phyloP scores from a whole-genome alignment of 2,888 invertebrate species.

The Hyles lineata region DNA sequence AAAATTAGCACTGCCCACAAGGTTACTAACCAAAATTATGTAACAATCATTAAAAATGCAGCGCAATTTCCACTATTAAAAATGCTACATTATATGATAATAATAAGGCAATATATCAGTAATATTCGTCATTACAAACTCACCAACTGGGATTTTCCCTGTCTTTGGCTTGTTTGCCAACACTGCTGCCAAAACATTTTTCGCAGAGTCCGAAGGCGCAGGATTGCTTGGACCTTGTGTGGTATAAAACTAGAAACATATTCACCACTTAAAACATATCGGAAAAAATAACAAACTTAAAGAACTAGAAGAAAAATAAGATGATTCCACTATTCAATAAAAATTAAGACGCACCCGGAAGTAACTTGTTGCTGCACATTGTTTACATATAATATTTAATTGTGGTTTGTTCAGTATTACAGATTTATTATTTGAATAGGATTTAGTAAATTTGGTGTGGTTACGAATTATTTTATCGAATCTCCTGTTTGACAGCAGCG shows the following conservation, averaged over 20 bases:
- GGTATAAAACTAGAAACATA: slow-evolving; percentile 67
- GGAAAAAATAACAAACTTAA: slow-evolving; percentile 15
- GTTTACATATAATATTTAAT: slow-evolving; percentile 62
- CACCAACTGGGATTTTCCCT: slow-evolving; percentile 81
- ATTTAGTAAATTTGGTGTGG: slow-evolving; percentile 65
- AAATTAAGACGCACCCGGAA: slow-evolving; percentile 63
- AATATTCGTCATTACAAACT: slow-evolving; percentile 45
- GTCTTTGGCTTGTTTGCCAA: slow-evolving; percentile 80
- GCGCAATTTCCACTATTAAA: neutral
- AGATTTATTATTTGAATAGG: slow-evolving; percentile 52
- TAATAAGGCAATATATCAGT: neutral
- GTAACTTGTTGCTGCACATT: slow-evolving; percentile 68
- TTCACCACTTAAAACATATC: slow-evolving; percentile 29
- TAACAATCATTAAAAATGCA: slow-evolving; percentile 38
- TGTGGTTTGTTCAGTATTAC: slow-evolving; percentile 65
- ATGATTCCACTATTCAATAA: slow-evolving; percentile 32
- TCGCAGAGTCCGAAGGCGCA: slow-evolving; percentile 68
- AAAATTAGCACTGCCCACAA: slow-evolving; percentile 46
- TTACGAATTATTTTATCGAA: slow-evolving; percentile 71
- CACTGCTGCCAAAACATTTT: slow-evolving; percentile 80
- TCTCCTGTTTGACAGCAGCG: slow-evolving; percentile 70
- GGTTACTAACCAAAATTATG: slow-evolving; percentile 63
- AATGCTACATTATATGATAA: neutral
- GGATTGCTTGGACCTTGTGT: slow-evolving; percentile 56
- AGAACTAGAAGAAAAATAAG: slow-evolving; percentile 32